A percentile compares a stretch with the other conserved stretches of the same genome.
phyloP scores from a whole-genome alignment of 2,888 invertebrate genomes.

The Cryptocephalus moraei region DNA sequence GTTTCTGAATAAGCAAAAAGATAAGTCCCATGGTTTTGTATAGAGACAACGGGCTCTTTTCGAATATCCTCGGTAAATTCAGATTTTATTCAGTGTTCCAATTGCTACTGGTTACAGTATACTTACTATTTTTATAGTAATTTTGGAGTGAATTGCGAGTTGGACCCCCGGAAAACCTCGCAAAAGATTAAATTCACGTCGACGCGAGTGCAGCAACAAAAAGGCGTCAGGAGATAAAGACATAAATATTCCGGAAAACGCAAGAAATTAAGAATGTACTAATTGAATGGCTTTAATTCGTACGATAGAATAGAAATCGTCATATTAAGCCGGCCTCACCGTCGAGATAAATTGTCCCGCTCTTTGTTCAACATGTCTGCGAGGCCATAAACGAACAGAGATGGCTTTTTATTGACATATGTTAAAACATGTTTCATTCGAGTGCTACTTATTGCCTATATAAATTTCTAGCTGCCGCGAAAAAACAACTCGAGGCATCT shows the following conservation, averaged over 20 bases:
- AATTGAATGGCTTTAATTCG: slow-evolving; percentile 34
- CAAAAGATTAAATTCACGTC: too few relatives aligned
- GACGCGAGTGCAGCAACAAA: too few relatives aligned
- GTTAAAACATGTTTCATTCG: slow-evolving; percentile 21
- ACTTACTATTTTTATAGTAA: too few relatives aligned
- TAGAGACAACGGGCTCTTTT: too few relatives aligned
- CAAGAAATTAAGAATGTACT: slow-evolving; percentile 33
- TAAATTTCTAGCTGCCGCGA: slow-evolving; percentile 23
- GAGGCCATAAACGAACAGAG: slow-evolving; percentile 11
- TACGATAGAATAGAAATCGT: slow-evolving; percentile 32
- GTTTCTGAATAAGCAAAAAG: too few relatives aligned
- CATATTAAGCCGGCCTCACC: slow-evolving; percentile 27
- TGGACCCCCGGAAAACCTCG: too few relatives aligned
- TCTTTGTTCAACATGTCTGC: slow-evolving; percentile 12
- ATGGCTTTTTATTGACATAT: slow-evolving; percentile 12
- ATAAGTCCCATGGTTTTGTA: too few relatives aligned
- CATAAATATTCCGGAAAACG: slow-evolving; percentile 25
- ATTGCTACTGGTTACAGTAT: too few relatives aligned
- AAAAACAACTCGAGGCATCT: slow-evolving; percentile 24
- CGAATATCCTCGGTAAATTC: too few relatives aligned
- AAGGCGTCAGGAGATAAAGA: slow-evolving; percentile 23
- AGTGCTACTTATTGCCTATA: slow-evolving; percentile 26
- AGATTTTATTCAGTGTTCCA: too few relatives aligned
- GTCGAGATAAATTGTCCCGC: slow-evolving; percentile 9
- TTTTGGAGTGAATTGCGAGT: too few relatives aligned